Evolutionary conservation across 2,113 vertebrate genomes (phyloP), one percentile per base, ranked within the genome.

Genomic region (Poeciliopsis turrubarensis): DNA sequence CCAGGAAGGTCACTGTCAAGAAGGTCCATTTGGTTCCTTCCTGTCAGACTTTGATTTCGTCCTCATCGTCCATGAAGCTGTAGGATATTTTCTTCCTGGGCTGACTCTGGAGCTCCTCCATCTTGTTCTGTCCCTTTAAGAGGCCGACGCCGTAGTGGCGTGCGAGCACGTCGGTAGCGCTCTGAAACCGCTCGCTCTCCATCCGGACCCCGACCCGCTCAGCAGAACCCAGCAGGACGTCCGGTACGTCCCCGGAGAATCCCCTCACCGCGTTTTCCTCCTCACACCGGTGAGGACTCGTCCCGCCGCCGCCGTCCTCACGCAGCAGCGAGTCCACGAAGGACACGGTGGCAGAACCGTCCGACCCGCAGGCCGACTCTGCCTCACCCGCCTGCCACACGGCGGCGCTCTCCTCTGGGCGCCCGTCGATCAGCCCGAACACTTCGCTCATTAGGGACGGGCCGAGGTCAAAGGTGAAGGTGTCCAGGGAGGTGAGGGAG

Each of bases 361-460:
- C 90, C 0, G 89, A 90, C n/a, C 88, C 87, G 22, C 74, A 87
- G 0, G 91, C 86, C 1, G 86, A 89, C 10, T 82, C 91, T 6
- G 22, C 85, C 68, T 91, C 89, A 63, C 92, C 91, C 0, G 73
- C 78, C 34, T 89, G 90, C 89, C 90, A 92, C 47, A 41, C 1
- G 6, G 76, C 78, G 61, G 37, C 17, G 9, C 78, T 47, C 25
- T 88, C 87, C 47, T 81, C 90, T 0, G 32, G 4, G 60, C 83
- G 84, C 77, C 83, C 51, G 79, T 94, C 92, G 79, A 99, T 97
- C 87, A 96, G 91, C 62, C 96, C 93, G 47, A 99, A 95, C 15
- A 99, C 95, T 89, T 99, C 98, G 0, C 95, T 98, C 96, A 99
- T 97, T 64, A 99, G 95, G 12, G 98, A 99, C 25, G 98, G 98